These are phyloP conservation scores for Alectura lathami DNA, from an alignment of 2,113 vertebrate species.

Conservation along the genomic window DNA sequence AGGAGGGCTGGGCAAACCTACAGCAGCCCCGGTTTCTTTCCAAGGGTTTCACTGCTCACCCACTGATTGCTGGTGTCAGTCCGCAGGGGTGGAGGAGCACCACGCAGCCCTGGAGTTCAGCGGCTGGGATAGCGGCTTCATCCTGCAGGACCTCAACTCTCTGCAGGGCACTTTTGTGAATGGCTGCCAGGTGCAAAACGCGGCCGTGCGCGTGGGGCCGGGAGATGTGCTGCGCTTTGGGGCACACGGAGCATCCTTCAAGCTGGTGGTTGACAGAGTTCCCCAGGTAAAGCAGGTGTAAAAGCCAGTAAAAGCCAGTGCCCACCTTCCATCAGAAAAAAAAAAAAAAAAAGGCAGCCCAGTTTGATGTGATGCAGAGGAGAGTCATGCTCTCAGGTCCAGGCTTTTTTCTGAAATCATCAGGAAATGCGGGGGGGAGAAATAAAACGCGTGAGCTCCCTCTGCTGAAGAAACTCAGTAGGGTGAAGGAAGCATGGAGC, in stretches of 20 bases:
- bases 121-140: slow-evolving; percentile 61
- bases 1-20: too few species aligned
- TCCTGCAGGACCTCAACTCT: slow-evolving; percentile 81
- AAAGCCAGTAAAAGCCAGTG: too few species aligned
- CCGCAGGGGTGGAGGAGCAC: slow-evolving; percentile 74
- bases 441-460: background rate
- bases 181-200: slow-evolving; percentile 82
- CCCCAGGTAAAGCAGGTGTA: slow-evolving; percentile 7
- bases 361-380: too few species aligned
- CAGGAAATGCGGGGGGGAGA: accelerated
- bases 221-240: slow-evolving; percentile 81
- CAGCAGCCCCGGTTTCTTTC: background rate
- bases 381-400: background rate
- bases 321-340: too few species aligned
- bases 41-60: background rate
- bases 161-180: slow-evolving; percentile 80
- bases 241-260: slow-evolving; percentile 56
- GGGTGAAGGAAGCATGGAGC: background rate
- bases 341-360: too few species aligned
- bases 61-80: slow-evolving; percentile 7
- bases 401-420: background rate
- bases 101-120: slow-evolving; percentile 77
- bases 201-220: slow-evolving; percentile 71
- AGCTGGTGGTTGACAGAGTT: slow-evolving; percentile 72
- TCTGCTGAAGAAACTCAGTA: background rate